These are phyloP conservation scores for Pinna nobilis DNA, from an alignment of 1,140 invertebrate species.

Conservation along the genomic window DNA sequence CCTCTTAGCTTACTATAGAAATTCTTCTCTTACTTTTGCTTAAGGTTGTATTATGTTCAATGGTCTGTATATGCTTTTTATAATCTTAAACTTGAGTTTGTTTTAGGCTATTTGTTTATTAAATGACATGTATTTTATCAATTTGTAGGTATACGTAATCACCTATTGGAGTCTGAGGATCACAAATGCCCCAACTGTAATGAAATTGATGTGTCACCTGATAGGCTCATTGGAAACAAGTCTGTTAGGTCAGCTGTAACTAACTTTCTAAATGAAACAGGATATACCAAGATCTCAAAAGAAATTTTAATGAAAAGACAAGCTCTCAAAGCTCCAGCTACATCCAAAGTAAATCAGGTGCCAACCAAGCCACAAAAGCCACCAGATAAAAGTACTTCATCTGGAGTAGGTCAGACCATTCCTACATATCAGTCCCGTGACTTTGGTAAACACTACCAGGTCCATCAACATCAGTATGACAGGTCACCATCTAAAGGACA, in stretches of 20 bases:
- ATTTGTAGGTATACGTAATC: constrained; percentile 86
- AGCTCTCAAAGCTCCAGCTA: not conserved
- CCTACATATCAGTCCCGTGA: constrained; percentile 7
- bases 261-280: constrained; percentile 92
- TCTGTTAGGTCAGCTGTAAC: constrained; percentile 91
- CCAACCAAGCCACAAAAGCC: not conserved
- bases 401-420: constrained; percentile 4
- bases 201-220: constrained; percentile 93
- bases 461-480: not conserved
- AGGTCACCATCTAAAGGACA: too few relatives aligned
- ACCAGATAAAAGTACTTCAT: not conserved
- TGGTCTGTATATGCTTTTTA: too few relatives aligned
- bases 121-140: too few relatives aligned
- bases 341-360: not conserved
- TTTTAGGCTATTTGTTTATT: too few relatives aligned
- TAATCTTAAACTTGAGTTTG: too few relatives aligned
- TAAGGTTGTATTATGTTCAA: too few relatives aligned
- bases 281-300: constrained; percentile 79
- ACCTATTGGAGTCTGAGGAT: constrained; percentile 92
- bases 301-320: not conserved
- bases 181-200: constrained; percentile 95
- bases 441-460: constrained; percentile 9
- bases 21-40: too few relatives aligned
- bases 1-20: too few relatives aligned
- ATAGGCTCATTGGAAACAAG: constrained; percentile 93